Evolutionary conservation across 2,113 vertebrate species (phyloP).

Genomic region (Callopanchax toddi): DNA sequence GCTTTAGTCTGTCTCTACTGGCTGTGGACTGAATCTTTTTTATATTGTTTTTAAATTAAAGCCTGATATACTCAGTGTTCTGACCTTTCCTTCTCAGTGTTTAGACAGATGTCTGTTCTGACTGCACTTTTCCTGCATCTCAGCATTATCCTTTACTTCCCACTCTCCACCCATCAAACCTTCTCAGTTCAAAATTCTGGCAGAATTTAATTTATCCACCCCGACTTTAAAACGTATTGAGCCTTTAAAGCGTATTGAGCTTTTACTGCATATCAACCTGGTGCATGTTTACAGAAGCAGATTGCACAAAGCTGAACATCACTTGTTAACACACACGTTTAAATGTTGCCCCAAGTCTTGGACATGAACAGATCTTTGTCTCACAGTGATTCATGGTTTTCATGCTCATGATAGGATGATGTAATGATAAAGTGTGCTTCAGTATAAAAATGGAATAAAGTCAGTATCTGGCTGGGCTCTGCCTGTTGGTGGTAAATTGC

Average conservation of each 20-base stretch:
- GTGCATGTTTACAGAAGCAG: neutral
- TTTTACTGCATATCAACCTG: neutral
- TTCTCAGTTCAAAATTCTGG: neutral
- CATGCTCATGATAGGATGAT: neutral
- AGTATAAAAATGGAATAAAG: too few species aligned
- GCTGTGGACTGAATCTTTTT: neutral
- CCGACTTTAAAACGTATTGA: neutral
- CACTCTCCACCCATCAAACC: neutral
- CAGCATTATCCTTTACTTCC: neutral
- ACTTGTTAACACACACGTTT: neutral
- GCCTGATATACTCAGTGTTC: neutral
- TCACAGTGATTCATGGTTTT: neutral
- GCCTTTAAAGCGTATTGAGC: neutral
- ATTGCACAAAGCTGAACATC: neutral
- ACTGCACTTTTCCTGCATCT: constrained; percentile 8
- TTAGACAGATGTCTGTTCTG: neutral
- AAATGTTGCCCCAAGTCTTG: neutral
- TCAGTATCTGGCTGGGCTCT: too few species aligned
- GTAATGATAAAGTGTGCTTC: neutral
- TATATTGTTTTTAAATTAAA: neutral
- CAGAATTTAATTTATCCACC: neutral
- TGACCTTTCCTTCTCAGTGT: neutral
- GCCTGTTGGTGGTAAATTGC: too few species aligned
- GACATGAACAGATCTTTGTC: neutral
- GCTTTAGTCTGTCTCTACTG: neutral